phyloP scores from a whole-genome alignment of 2,113 vertebrate genomes.

The Halcyon malimbica region DNA sequence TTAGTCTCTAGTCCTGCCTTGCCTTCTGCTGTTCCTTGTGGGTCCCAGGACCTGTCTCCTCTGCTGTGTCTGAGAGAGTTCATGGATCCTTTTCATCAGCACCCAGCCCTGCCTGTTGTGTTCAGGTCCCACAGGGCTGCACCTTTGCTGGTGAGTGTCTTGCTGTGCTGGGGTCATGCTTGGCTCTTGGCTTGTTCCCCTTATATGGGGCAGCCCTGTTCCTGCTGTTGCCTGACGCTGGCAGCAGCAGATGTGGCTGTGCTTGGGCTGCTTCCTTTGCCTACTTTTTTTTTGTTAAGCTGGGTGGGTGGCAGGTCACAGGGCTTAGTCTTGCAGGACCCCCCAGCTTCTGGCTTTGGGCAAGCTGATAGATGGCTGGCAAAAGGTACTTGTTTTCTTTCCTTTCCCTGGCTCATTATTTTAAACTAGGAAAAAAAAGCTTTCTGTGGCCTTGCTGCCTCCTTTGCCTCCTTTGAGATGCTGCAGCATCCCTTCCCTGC shows the following conservation, averaged over 20 bases:
- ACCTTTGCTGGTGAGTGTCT: neutral
- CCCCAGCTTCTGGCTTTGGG: neutral
- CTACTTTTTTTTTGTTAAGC: neutral
- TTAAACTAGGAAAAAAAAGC: neutral
- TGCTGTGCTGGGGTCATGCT: neutral
- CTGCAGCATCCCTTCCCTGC: neutral
- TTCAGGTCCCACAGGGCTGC: neutral
- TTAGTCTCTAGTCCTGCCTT: neutral
- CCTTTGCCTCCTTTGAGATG: rapidly evolving
- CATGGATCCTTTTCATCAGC: no score
- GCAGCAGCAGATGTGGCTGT: neutral
- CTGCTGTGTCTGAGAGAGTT: neutral
- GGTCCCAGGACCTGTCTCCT: neutral
- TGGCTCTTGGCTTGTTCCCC: neutral
- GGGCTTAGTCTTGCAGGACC: neutral
- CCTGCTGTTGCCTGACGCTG: neutral
- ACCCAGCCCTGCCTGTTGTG: neutral
- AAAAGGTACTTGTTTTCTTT: neutral
- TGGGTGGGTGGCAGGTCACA: neutral
- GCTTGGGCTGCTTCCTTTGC: neutral
- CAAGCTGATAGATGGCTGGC: neutral
- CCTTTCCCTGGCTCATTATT: neutral
- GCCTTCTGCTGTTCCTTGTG: neutral
- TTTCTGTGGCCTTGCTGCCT: neutral
- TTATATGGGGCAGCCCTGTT: neutral